Conservation (phyloP, 2,888 invertebrate genomes). For the Dioctria rufipes region DNA sequence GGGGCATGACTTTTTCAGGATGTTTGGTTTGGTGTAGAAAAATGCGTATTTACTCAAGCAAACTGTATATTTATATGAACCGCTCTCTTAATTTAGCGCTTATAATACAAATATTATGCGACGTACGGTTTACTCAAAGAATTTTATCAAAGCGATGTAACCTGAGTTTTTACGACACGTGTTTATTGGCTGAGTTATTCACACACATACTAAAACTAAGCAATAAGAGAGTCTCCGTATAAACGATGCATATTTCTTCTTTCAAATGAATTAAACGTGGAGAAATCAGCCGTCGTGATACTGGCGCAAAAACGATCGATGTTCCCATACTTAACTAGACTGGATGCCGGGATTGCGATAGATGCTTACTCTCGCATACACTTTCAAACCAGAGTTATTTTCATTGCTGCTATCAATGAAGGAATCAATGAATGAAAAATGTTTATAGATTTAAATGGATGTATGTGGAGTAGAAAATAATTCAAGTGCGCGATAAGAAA, state of each 20-base stretch:
- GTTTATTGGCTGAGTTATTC: constrained; percentile 24
- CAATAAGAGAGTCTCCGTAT: not conserved
- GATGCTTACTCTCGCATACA: not conserved
- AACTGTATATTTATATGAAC: too few relatives aligned
- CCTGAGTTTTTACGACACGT: not conserved
- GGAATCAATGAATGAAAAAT: constrained; percentile 45
- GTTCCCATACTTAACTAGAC: not conserved
- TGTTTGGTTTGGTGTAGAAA: too few relatives aligned
- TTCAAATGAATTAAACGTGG: too few relatives aligned
- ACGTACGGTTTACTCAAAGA: not conserved
- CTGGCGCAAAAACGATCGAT: too few relatives aligned
- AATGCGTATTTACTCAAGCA: too few relatives aligned
- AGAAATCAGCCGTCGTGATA: too few relatives aligned
- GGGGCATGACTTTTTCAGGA: not conserved
- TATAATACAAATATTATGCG: not conserved
- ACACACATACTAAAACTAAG: constrained; percentile 6
- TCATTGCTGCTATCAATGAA: constrained; percentile 33
- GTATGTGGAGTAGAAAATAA: constrained; percentile 19
- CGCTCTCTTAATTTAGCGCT: too few relatives aligned
- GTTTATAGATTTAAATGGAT: constrained; percentile 40
- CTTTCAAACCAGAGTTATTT: not conserved
- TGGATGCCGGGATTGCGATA: not conserved
- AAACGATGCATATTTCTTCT: not conserved
- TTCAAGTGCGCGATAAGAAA: constrained; percentile 44
- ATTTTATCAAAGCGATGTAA: constrained; percentile 30